Evolutionary conservation across 2,113 vertebrate genomes (phyloP).

Genomic region (Hemichromis elongatus): DNA sequence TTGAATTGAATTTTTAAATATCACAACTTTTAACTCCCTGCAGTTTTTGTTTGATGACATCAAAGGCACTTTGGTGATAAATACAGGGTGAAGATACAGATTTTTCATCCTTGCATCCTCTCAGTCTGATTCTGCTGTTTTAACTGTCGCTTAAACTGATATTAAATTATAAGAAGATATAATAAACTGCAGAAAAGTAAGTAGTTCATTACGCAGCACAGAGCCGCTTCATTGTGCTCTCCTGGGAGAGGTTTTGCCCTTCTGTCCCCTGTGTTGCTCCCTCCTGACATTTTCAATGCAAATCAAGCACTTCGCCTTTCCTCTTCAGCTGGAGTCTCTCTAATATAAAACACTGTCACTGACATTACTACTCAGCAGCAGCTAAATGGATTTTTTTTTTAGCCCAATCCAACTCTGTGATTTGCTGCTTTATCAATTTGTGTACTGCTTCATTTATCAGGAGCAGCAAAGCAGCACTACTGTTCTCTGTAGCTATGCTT

Average conservation of each 20-base stretch:
- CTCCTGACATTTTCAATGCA: conserved; percentile 58
- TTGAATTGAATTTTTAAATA: not conserved
- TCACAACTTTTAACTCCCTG: not conserved
- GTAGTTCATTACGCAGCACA: conserved; percentile 13
- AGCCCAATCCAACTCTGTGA: not conserved
- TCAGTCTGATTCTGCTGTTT: not conserved
- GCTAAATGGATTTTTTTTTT: not conserved
- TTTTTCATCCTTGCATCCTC: not conserved
- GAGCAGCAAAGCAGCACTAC: not conserved
- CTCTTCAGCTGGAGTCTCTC: not conserved
- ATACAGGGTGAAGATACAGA: not conserved
- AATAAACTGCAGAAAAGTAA: conserved; percentile 14
- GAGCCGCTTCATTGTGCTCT: not conserved
- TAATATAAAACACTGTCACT: not conserved
- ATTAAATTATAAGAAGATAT: not conserved
- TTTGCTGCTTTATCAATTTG: not conserved
- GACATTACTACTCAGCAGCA: not conserved
- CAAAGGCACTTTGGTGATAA: not conserved
- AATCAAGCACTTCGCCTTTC: conserved; percentile 44
- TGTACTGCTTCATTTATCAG: not conserved
- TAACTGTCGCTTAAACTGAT: not conserved
- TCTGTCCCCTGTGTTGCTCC: not conserved
- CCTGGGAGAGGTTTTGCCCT: conserved; percentile 18
- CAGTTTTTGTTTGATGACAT: not conserved
- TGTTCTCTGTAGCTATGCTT: not conserved